phyloP scores from a whole-genome alignment of 2,888 invertebrate genomes.

The Apantesis nais region DNA sequence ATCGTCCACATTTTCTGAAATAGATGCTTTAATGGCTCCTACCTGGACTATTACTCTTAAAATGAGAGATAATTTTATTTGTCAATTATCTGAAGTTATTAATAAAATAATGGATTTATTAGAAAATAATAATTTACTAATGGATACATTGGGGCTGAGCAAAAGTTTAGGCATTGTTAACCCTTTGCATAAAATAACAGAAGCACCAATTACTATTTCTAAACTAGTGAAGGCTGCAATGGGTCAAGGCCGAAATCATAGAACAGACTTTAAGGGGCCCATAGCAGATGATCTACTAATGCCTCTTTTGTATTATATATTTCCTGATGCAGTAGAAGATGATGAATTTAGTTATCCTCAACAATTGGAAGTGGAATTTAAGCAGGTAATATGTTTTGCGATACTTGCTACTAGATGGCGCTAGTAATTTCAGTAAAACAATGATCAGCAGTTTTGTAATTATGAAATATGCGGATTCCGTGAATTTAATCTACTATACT shows the following conservation, averaged over 20 bases:
- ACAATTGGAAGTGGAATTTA: conserved; percentile 77
- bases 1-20: conserved; percentile 94
- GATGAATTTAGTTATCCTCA: conserved; percentile 83
- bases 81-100: conserved; percentile 91
- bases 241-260: conserved; percentile 74
- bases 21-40: conserved; percentile 92
- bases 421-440: conserved; percentile 10
- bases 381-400: conserved; percentile 59
- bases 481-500: neutral
- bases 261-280: conserved; percentile 89
- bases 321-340: conserved; percentile 93
- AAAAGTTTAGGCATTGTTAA: conserved; percentile 82
- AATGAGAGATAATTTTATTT: conserved; percentile 89
- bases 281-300: conserved; percentile 91
- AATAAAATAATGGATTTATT: conserved; percentile 89
- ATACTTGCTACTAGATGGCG: conserved; percentile 28
- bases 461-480: neutral
- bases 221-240: conserved; percentile 83
- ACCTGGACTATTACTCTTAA: conserved; percentile 90
- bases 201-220: conserved; percentile 90
- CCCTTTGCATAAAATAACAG: conserved; percentile 90
- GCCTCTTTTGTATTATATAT: conserved; percentile 92
- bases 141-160: conserved; percentile 79
- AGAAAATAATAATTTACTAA: conserved; percentile 76
- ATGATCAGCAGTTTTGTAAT: neutral